Conservation (phyloP, 2,113 vertebrate species). For the Crocuta crocuta region DNA sequence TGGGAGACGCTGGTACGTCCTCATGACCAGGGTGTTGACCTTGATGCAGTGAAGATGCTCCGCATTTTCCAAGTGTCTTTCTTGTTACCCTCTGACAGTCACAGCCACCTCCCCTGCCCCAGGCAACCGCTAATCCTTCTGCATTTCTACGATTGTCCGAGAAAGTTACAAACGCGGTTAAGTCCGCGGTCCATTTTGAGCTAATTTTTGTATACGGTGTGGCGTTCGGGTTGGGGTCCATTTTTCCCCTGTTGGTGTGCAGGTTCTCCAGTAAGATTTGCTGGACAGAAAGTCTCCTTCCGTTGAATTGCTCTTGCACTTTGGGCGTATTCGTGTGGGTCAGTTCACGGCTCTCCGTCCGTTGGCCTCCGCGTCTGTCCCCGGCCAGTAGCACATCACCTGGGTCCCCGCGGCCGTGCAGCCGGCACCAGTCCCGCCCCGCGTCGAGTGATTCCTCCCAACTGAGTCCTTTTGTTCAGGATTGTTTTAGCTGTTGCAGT, state of each 20-base stretch:
- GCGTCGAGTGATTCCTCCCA: background rate
- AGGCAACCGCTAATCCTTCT: background rate
- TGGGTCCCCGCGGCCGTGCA: accelerated
- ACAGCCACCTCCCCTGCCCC: background rate
- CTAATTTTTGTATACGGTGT: background rate
- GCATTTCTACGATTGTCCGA: background rate
- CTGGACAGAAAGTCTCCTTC: background rate
- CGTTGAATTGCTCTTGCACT: background rate
- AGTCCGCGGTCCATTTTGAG: background rate
- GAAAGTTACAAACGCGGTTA: background rate
- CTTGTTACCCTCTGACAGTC: accelerated
- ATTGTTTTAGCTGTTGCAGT: background rate
- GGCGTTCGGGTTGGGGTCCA: background rate
- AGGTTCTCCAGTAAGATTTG: background rate
- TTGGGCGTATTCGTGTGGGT: background rate
- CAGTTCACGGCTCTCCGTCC: background rate
- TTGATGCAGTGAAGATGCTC: accelerated
- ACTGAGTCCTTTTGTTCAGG: background rate
- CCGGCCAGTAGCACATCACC: accelerated
- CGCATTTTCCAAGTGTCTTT: accelerated
- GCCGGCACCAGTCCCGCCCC: accelerated
- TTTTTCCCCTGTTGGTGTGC: background rate
- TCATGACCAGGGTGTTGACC: background rate
- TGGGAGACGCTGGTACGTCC: accelerated
- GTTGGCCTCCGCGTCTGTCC: background rate